Evolutionary conservation across 2,113 vertebrate species (phyloP).

Genomic region (Daboia siamensis): DNA sequence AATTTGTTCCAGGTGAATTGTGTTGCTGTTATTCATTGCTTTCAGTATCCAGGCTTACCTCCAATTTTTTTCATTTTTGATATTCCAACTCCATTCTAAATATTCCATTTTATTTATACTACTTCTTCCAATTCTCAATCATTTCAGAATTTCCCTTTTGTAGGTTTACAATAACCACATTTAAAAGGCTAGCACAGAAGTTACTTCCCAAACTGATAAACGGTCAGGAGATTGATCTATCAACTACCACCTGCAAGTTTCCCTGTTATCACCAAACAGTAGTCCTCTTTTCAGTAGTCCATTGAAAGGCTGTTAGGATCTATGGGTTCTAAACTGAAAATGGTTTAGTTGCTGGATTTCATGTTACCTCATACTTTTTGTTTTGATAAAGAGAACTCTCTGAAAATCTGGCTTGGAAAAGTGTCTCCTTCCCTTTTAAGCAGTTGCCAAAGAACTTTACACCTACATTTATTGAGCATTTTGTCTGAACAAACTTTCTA

Average conservation of each 20-base stretch:
- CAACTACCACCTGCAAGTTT: not conserved
- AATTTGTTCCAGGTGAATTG: not conserved
- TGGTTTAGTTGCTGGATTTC: not conserved
- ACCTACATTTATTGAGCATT: not conserved
- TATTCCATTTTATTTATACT: not conserved
- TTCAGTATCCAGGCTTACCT: not conserved
- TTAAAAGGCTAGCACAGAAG: not conserved
- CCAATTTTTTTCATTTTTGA: not conserved
- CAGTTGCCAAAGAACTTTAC: not conserved
- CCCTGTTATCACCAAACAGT: not conserved
- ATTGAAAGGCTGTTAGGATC: not conserved
- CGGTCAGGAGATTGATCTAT: not conserved
- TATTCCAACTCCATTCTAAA: not conserved
- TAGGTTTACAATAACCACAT: not conserved
- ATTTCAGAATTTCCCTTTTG: not conserved
- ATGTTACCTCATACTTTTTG: not conserved
- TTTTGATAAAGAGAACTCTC: not conserved
- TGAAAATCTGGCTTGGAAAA: not conserved
- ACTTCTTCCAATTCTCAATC: not conserved
- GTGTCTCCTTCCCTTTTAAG: not conserved
- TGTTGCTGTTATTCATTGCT: not conserved
- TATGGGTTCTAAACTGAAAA: not conserved
- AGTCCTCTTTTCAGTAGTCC: not conserved
- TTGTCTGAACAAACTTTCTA: not conserved
- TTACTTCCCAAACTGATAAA: not conserved